phyloP scores from a whole-genome alignment of 2,113 vertebrate species.

The Oryzias woworae region DNA sequence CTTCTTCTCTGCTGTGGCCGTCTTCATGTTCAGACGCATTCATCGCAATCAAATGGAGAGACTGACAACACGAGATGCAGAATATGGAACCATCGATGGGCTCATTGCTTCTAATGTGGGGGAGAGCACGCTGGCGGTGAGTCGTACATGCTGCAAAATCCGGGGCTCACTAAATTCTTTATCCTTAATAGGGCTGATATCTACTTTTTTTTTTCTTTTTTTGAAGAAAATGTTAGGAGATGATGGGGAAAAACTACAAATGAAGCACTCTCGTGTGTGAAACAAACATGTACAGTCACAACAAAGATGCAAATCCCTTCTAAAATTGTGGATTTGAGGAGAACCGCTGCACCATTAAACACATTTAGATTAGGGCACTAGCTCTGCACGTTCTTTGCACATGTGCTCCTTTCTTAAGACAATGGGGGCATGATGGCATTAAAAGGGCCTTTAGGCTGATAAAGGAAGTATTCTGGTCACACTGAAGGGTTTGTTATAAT shows the following conservation, averaged over 20 bases:
- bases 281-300: neutral
- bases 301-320: constrained; percentile 15
- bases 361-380: constrained; percentile 10
- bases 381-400: constrained; percentile 10
- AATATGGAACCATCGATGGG: constrained; percentile 94
- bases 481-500: constrained; percentile 4
- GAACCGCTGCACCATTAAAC: constrained; percentile 11
- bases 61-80: constrained; percentile 89
- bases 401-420: constrained; percentile 5
- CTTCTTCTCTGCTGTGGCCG: constrained; percentile 82
- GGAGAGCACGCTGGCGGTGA: constrained; percentile 96
- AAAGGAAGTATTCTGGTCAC: neutral
- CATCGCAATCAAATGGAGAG: constrained; percentile 91
- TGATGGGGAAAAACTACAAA: neutral
- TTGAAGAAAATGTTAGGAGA: too few species aligned
- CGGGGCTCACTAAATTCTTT: too few species aligned
- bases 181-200: too few species aligned
- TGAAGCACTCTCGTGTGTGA: neutral
- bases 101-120: constrained; percentile 97
- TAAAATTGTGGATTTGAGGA: constrained; percentile 19
- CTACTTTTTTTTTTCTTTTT: too few species aligned
- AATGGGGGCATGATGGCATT: neutral
- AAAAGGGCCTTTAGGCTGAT: constrained; percentile 24
- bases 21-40: constrained; percentile 87
- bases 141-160: constrained; percentile 44